Evolutionary conservation across 2,888 invertebrate species (phyloP).

Genomic region (Ophion obscuratus): DNA sequence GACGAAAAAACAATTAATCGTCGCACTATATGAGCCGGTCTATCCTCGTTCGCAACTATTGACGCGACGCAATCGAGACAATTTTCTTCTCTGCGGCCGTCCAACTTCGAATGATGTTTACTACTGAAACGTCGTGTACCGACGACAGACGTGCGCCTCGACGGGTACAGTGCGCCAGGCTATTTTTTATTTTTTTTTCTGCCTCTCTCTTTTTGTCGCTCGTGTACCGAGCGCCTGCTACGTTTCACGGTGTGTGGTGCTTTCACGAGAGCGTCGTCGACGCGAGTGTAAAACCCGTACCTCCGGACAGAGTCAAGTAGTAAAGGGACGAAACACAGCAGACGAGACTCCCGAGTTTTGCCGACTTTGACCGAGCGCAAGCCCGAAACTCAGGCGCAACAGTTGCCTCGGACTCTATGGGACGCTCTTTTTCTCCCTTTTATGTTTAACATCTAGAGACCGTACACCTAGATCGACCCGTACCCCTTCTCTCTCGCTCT

Average conservation of each 20-base stretch:
- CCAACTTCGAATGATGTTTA: conserved; percentile 74
- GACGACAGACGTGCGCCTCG: conserved; percentile 47
- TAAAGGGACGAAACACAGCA: conserved; percentile 59
- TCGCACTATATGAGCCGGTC: conserved; percentile 2
- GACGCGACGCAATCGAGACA: conserved; percentile 10
- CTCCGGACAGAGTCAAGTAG: conserved; percentile 25
- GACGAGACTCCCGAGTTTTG: conserved; percentile 56
- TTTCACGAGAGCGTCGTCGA: conserved; percentile 58
- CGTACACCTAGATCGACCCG: conserved; percentile 32
- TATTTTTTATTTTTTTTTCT: conserved; percentile 44
- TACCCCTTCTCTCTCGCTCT: background rate
- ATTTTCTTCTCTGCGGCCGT: conserved; percentile 39
- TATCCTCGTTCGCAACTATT: conserved; percentile 6
- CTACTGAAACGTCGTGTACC: conserved; percentile 69
- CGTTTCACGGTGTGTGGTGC: conserved; percentile 55
- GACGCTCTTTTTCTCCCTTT: conserved; percentile 27
- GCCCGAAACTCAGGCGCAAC: conserved; percentile 65
- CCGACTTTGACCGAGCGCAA: conserved; percentile 56
- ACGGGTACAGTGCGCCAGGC: conserved; percentile 59
- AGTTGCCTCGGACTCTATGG: conserved; percentile 58
- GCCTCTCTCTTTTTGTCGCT: background rate
- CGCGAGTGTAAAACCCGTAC: conserved; percentile 49
- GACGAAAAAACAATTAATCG: background rate
- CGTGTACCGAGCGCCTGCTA: conserved; percentile 50
- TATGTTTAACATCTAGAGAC: conserved; percentile 25